Conservation (phyloP, 2,797 vertebrate genomes). For the Hippocampus kuda region DNA sequence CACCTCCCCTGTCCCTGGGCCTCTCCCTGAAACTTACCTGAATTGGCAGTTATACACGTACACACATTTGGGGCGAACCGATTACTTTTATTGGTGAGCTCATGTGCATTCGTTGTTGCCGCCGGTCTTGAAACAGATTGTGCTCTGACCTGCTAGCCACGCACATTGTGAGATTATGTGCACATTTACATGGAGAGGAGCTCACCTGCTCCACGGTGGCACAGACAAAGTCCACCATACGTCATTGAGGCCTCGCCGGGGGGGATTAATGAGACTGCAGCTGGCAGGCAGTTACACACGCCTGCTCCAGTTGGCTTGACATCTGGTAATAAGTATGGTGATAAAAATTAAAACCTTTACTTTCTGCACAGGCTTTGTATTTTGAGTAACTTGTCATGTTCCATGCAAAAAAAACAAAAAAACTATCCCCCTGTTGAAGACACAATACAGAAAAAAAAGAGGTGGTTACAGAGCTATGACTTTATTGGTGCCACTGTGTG, state of each 20-base stretch:
- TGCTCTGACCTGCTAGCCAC: slow-evolving; percentile 46
- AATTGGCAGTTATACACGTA: neutral
- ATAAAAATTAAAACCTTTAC: neutral
- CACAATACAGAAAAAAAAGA: too few relatives aligned
- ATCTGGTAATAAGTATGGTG: neutral
- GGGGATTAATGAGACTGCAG: slow-evolving; percentile 23
- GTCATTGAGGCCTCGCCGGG: slow-evolving; percentile 19
- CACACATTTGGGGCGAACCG: neutral
- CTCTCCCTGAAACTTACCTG: neutral
- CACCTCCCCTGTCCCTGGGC: neutral
- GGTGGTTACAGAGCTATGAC: too few relatives aligned
- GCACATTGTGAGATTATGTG: slow-evolving; percentile 51
- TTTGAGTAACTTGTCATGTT: neutral
- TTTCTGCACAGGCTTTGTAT: neutral
- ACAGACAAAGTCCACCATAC: slow-evolving; percentile 22
- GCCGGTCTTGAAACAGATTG: slow-evolving; percentile 36
- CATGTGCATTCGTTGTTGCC: slow-evolving; percentile 27
- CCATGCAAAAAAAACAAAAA: neutral
- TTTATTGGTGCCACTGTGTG: too few relatives aligned
- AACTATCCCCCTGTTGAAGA: too few relatives aligned
- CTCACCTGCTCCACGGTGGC: slow-evolving; percentile 41
- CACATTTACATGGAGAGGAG: slow-evolving; percentile 30
- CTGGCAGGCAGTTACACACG: slow-evolving; percentile 9
- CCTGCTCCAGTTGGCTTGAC: neutral
- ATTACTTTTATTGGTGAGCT: slow-evolving; percentile 11